These are phyloP conservation scores for Drosophila anomalipes DNA, from an alignment of 2,888 invertebrate genomes.

Conservation along the genomic window DNA sequence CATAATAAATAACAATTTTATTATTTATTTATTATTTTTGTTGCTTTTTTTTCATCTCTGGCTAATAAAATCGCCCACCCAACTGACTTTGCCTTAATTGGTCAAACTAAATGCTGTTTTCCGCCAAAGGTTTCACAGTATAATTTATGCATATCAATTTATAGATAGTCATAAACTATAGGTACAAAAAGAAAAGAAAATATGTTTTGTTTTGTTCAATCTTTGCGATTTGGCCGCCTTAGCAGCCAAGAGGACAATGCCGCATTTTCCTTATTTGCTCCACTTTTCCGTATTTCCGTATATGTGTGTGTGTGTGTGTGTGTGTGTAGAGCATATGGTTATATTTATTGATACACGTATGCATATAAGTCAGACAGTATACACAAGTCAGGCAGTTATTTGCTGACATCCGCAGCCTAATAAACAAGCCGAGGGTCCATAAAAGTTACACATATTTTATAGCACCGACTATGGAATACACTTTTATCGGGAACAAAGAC, in stretches of 20 bases:
- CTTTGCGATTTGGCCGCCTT: slow-evolving; percentile 41
- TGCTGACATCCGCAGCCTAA: slow-evolving; percentile 65
- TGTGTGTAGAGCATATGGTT: slow-evolving; percentile 25
- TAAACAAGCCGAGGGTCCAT: slow-evolving; percentile 48
- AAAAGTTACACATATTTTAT: slow-evolving; percentile 18
- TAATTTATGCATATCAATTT: slow-evolving; percentile 11
- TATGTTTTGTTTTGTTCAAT: slow-evolving; percentile 31
- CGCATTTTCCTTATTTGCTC: slow-evolving; percentile 55
- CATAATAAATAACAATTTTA: slow-evolving; percentile 41
- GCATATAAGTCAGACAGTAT: slow-evolving; percentile 63
- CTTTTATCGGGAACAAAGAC: slow-evolving; percentile 6
- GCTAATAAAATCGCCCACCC: slow-evolving; percentile 63
- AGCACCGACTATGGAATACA: slow-evolving; percentile 26
- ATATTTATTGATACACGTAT: slow-evolving; percentile 68
- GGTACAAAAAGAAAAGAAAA: slow-evolving; percentile 18
- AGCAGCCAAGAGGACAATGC: slow-evolving; percentile 41
- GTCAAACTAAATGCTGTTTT: slow-evolving; percentile 66
- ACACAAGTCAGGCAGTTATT: slow-evolving; percentile 42
- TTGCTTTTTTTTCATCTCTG: slow-evolving; percentile 30
- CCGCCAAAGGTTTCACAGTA: slow-evolving; percentile 59
- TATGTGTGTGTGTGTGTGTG: background rate
- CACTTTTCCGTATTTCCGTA: slow-evolving; percentile 41
- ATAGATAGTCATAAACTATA: slow-evolving; percentile 37
- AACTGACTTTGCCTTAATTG: slow-evolving; percentile 69
- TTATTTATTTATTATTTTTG: slow-evolving; percentile 18